Conservation (phyloP, 1,140 invertebrate species). For the Megathymus violae region DNA sequence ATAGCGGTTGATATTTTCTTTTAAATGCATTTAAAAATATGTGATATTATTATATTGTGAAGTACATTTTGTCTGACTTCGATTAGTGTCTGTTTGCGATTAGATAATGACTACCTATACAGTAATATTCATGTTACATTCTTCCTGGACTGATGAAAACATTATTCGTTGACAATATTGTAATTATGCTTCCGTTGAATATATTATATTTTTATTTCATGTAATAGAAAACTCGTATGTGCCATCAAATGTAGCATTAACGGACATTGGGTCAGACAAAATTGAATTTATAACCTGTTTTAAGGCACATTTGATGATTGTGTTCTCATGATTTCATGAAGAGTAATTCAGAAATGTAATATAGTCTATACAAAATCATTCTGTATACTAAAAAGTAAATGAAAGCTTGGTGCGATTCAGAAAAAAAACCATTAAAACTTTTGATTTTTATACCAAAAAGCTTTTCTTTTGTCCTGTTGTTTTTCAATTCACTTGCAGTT, state of each 20-base stretch:
- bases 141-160: constrained; percentile 44
- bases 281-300: constrained; percentile 67
- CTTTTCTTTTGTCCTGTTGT: constrained; percentile 63
- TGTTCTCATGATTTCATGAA: constrained; percentile 70
- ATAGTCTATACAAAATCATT: constrained; percentile 81
- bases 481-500: no score
- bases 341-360: constrained; percentile 73
- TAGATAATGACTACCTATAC: constrained; percentile 63
- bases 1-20: constrained; percentile 68
- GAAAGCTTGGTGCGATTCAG: constrained; percentile 84
- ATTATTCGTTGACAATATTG: constrained; percentile 43
- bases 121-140: constrained; percentile 58
- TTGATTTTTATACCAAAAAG: constrained; percentile 83
- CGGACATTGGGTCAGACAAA: constrained; percentile 78
- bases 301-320: constrained; percentile 68
- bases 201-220: constrained; percentile 44
- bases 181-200: constrained; percentile 46
- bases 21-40: constrained; percentile 82
- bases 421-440: constrained; percentile 84
- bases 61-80: constrained; percentile 82
- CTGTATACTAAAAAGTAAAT: constrained; percentile 84
- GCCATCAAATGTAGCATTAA: constrained; percentile 60
- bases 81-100: constrained; percentile 73
- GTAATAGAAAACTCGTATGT: constrained; percentile 56
- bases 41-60: constrained; percentile 82